Evolutionary conservation across 2,797 vertebrate species (phyloP), one percentile per base, ranked within the genome.

Genomic region (Sciaenops ocellatus): DNA sequence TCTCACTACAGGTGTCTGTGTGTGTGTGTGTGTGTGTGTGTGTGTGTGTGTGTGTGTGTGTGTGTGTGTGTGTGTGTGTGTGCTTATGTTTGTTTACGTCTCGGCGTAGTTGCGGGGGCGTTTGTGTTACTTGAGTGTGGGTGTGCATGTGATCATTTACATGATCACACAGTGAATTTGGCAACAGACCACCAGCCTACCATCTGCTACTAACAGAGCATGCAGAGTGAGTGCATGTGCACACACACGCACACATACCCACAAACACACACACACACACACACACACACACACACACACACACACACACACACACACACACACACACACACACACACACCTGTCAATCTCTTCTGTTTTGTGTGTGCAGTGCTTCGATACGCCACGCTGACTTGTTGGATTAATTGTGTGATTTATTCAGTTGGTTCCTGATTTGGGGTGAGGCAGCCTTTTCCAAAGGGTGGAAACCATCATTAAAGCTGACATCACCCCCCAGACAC

Each of bases 151-250:
- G 88, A 90, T 90, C 86, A 87, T 93, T 91, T 91, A 91, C 86
- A 90, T 90, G 90, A 90, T 90, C 92, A 92, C 82, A 88, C 52
- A 75, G 86, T 28, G 81, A 91, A 88, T 87, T 89, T 93, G 92
- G 91, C 91, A 85, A 74, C 85, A 79, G 77, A 89, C 77, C 77
- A 88, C 75, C 59, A 68, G 73, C 65, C 75, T 87, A 87, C 90
- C 91, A 93, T 94, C 92, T 94, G 93, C 87, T 89, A 57, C 89
- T 86, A 82, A 78, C 87, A 60, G 78, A 84, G 79, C 82, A 80
- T 74, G 79, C 80, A 73, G 71, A 73, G 59, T 41, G 22, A 62
- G 70, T n/a, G 52, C 16, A 24, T 38, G 34, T 9, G 7, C 68
- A n/a, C 61, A 44, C 63, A 50, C 76, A 56, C 72, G 38, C 57